Evolutionary conservation across 2,113 vertebrate genomes (phyloP), one percentile per base, ranked within the genome.

Genomic region (Meriones unguiculatus): DNA sequence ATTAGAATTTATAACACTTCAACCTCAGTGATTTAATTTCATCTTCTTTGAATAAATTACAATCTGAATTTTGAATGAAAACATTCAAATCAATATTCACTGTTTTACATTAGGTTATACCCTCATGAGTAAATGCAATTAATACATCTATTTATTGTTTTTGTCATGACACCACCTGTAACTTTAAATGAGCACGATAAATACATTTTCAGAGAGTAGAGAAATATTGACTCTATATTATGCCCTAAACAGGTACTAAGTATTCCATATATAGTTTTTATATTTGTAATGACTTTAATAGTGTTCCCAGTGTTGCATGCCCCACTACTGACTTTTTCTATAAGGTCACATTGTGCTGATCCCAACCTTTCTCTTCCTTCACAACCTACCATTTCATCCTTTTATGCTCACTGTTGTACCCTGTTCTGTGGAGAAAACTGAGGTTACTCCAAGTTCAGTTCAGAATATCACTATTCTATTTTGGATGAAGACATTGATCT

Each of bases 41-140:
- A 93, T 86, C 93, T 93, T 38, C 62, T 92, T 96, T 96, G 75
- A 88, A 94, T 41, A 95, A 91, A 41, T 91, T 28, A 96, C 18
- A n/a, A 35, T 50, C 22, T 80, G 25, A 84, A 80, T 52, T 69
- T 69, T 67, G 2, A 54, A 50, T 95, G 8, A 90, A 93, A 89
- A 22, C 22, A 92, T 88, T 95, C 35, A 95, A 81, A 81, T 81
- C 59, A 88, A 54, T 90, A 57, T 17, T 57, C 46, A 84, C n/a
- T 96, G 3, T 90, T 84, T 41, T 96, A 5, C 10, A 89, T 75
- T 80, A 92, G 20, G 28, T 38, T 65, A 25, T 70, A 9, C 25
- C 96, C 86, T 59, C 87, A 69, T 86, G 76, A 73, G 75, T 95
- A 50, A 95, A 50, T 30, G 35, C 3, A 93, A 22, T 41, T 92